phyloP scores from a whole-genome alignment of 2,113 vertebrate species.

The Nibea coibor region DNA sequence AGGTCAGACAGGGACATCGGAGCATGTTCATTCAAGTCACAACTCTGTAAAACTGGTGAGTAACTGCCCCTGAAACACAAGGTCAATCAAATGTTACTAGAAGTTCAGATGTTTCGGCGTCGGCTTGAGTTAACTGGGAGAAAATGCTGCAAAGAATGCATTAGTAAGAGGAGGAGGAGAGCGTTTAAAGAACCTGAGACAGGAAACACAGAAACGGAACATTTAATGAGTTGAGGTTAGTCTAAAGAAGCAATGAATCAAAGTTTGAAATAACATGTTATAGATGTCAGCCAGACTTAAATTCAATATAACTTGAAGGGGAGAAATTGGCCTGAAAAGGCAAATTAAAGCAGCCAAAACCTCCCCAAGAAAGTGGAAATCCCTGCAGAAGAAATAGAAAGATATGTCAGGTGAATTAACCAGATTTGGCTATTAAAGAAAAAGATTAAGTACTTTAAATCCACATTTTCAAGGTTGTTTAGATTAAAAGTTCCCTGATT shows the following conservation, averaged over 20 bases:
- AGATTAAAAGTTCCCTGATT: background rate
- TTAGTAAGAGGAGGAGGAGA: constrained; percentile 20
- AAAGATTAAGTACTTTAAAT: background rate
- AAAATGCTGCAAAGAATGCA: constrained; percentile 63
- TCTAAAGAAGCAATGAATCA: constrained; percentile 37
- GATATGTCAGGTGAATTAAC: constrained; percentile 43
- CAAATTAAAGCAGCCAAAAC: constrained; percentile 52
- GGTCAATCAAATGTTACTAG: constrained; percentile 54
- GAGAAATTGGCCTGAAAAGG: constrained; percentile 46
- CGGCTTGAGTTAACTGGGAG: constrained; percentile 27
- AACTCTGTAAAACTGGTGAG: constrained; percentile 36
- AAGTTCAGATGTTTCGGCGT: constrained; percentile 29
- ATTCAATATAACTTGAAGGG: constrained; percentile 45
- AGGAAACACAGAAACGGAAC: constrained; percentile 53
- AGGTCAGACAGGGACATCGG: constrained; percentile 39
- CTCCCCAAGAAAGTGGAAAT: background rate
- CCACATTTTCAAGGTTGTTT: background rate
- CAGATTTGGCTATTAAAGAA: constrained; percentile 26
- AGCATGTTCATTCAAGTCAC: constrained; percentile 44
- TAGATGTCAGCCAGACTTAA: constrained; percentile 41
- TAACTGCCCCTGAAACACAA: constrained; percentile 69
- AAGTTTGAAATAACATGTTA: constrained; percentile 47
- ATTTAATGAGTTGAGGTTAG: constrained; percentile 56
- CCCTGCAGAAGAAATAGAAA: constrained; percentile 59
- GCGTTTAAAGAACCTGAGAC: constrained; percentile 55